Conservation (phyloP, 1,140 invertebrate genomes). For the Brachystomella parvula region DNA sequence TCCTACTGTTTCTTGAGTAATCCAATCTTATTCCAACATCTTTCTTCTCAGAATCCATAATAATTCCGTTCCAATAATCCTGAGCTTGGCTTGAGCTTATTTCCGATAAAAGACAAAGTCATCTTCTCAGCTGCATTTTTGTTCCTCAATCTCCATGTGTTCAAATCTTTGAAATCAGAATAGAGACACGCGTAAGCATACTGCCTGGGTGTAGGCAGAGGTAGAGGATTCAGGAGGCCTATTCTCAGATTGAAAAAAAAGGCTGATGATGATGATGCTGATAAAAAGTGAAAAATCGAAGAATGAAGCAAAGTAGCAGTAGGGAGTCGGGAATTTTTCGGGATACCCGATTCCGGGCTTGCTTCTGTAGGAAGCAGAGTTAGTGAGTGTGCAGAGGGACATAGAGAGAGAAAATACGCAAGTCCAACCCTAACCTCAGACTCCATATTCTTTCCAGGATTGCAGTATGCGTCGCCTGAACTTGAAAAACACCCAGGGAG, state of each 20-base stretch:
- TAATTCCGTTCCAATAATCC: neutral
- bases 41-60: neutral
- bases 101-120: too few species aligned
- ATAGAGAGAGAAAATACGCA: neutral
- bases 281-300: neutral
- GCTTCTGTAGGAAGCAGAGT: neutral
- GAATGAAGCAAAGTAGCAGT: too few species aligned
- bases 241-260: neutral
- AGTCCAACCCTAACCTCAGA: conserved; percentile 14
- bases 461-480: neutral
- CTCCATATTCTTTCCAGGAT: conserved; percentile 8
- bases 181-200: too few species aligned
- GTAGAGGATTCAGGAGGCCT: too few species aligned
- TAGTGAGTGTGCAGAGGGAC: neutral
- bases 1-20: neutral
- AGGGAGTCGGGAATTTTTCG: neutral
- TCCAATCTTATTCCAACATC: neutral
- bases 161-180: too few species aligned
- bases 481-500: neutral
- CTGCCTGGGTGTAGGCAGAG: too few species aligned
- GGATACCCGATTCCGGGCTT: neutral
- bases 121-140: too few species aligned
- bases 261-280: neutral
- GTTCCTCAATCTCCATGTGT: too few species aligned
- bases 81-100: too few species aligned